Evolutionary conservation across 2,797 vertebrate species (phyloP), one percentile per base, ranked within the genome.

Genomic region (Delichon dasypus): DNA sequence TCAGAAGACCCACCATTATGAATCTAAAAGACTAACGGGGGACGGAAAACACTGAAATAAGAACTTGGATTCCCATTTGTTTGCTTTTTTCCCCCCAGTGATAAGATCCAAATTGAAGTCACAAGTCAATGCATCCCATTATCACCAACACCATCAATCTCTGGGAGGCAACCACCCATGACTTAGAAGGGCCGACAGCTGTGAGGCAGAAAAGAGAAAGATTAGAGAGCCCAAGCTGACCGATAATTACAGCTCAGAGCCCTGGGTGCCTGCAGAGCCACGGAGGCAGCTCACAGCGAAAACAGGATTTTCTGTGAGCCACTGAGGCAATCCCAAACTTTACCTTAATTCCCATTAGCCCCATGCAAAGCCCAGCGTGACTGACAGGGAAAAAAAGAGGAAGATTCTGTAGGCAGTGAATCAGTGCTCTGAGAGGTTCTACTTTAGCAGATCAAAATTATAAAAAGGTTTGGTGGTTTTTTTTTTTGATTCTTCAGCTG

Each of bases 61-160:
- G 80, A 93, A 91, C 80, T 67, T 32, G 11, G 36, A 58, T 66
- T 95, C 94, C 93, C 76, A 82, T 97, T 95, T 96, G 80, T 94
- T 97, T 97, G 84, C 57, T 57, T 58, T 65, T 30, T 18, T 32
- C 1, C 10, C 25, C 55, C 19, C 55, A 91, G 91, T 75, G 94
- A 96, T 96, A 97, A 97, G 93, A 95, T 95, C 94, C 96, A 95
- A 97, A 96, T 74, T 95, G 95, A 97, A 97, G 95, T 95, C 90
- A 95, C 95, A 96, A 97, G 94, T 96, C 96, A 96, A 91, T 92
- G 97, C 93, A 97, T 96, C 94, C 95, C 93, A 97, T 97, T 97
- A 97, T 93, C 95, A 85, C 54, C 94, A 78, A 72, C 94, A 94
- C 65, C 94, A 97, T 97, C 95, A 95, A 91, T 97, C 96, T 96